Evolutionary conservation across 2,888 invertebrate species (phyloP).

Genomic region (Cosmopolites sordidus): DNA sequence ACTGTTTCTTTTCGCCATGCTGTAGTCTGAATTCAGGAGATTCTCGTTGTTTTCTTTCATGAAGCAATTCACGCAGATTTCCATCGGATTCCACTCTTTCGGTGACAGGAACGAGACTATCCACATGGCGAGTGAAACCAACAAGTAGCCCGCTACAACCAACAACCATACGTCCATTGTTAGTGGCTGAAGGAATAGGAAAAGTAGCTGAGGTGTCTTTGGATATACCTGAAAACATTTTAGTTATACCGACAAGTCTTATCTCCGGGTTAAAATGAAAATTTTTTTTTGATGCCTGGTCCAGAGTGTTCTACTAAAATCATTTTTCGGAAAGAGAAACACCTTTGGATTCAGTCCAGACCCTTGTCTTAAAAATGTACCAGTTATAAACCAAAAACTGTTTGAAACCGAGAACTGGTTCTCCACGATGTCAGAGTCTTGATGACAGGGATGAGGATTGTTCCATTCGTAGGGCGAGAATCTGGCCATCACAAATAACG

Average conservation of each 20-base stretch:
- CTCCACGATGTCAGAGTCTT: conserved; percentile 79
- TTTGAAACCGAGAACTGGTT: conserved; percentile 97
- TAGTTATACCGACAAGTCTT: no score
- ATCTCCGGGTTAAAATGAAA: no score
- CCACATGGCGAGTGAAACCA: conserved; percentile 77
- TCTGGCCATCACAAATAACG: conserved; percentile 92
- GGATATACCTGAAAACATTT: conserved; percentile 24
- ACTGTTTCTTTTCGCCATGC: conserved; percentile 9
- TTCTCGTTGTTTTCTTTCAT: conserved; percentile 35
- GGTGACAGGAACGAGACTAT: conserved; percentile 82
- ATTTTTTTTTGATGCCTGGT: no score
- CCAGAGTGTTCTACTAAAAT: no score
- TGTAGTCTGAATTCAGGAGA: neutral
- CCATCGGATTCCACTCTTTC: conserved; percentile 69
- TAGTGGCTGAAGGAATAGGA: conserved; percentile 82
- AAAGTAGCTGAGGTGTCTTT: conserved; percentile 59
- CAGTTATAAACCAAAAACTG: conserved; percentile 87
- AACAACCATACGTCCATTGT: conserved; percentile 82
- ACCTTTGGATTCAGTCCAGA: conserved; percentile 81
- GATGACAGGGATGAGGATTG: conserved; percentile 73
- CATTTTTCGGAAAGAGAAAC: conserved; percentile 27
- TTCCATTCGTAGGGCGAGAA: conserved; percentile 97
- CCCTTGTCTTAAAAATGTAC: conserved; percentile 83
- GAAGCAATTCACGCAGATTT: conserved; percentile 55
- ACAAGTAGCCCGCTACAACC: conserved; percentile 71